Evolutionary conservation across 1,140 invertebrate species (phyloP).

Genomic region (Camponotus floridanus): DNA sequence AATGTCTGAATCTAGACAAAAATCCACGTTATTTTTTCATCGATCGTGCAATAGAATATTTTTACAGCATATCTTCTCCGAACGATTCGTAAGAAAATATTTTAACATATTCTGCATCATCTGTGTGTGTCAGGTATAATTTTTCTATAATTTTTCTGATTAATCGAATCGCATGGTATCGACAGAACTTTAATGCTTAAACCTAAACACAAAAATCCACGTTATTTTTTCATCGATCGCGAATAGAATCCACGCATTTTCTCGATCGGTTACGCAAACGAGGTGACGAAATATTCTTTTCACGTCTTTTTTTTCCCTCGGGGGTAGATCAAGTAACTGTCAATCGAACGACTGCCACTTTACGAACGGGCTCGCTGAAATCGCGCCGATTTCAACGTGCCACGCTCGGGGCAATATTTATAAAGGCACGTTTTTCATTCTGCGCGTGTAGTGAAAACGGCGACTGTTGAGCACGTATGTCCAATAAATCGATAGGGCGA

Average conservation of each 20-base stretch:
- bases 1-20: background rate
- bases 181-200: background rate
- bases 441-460: constrained; percentile 49
- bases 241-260: background rate
- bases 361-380: background rate
- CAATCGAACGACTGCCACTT: background rate
- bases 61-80: no score
- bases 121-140: no score
- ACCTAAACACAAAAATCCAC: background rate
- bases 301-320: background rate
- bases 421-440: constrained; percentile 63
- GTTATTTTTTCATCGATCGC: background rate
- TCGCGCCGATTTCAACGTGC: constrained; percentile 42
- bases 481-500: constrained; percentile 70
- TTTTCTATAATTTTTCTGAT: no score
- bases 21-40: no score
- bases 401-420: constrained; percentile 59
- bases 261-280: constrained; percentile 13
- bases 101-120: background rate
- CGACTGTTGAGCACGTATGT: constrained; percentile 11
- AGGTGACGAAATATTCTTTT: background rate
- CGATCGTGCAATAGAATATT: no score
- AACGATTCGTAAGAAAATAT: no score
- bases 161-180: background rate
- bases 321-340: background rate